Base-by-base conservation (phyloP, 1,140 invertebrate species). In the Drosophila nebulosa region DNA sequence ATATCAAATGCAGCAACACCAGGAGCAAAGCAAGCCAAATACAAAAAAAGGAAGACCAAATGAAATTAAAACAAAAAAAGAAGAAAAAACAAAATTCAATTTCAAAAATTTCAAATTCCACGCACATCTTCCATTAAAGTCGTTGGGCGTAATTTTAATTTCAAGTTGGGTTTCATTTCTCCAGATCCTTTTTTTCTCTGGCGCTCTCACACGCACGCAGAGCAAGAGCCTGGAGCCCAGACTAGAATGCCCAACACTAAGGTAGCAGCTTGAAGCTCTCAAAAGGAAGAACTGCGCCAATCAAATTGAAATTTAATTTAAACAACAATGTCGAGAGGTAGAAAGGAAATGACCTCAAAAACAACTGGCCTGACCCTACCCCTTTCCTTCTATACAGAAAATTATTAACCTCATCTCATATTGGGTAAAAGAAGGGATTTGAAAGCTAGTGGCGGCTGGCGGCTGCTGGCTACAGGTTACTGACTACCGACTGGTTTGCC, bases 251-350 rank as follows among this genome's bases (percentile, higher is more conserved):
- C n/a, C 52, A 14, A 9, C 16, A 10, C 18, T 10, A 24, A 39
- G 18, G 27, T 36, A 52, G 32, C 35, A 59, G 64, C 69, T 79
- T 58, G 27, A 60, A 60, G 57, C 57, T 55, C 26, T 27, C 52
- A 16, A 32, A 55, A 71, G 64, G 35, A 69, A 65, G 35, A 69
- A 65, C 42, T 63, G 69, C 63, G 60, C 69, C 80, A 86, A 86
- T 85, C 80, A 86, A 86, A 85, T 78, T 68, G 81, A 86, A 85
- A 85, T 85, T 85, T 74, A 86, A 85, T 85, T 85, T 85, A 61
- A 78, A 74, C 80, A 85, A 84, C 69, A 84, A 79, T 79, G 72
- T 63, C 32, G 27, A 36, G 56, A 32, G 64, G 35, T 18, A 18
- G 22, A 56, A 21, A 55, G 39, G 57, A 6, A 46, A 36, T 61